Percentiles rank a stretch among this genome's conserved stretches.
Conservation (phyloP, 2,888 invertebrate genomes). For the Antheraea assamensis region DNA sequence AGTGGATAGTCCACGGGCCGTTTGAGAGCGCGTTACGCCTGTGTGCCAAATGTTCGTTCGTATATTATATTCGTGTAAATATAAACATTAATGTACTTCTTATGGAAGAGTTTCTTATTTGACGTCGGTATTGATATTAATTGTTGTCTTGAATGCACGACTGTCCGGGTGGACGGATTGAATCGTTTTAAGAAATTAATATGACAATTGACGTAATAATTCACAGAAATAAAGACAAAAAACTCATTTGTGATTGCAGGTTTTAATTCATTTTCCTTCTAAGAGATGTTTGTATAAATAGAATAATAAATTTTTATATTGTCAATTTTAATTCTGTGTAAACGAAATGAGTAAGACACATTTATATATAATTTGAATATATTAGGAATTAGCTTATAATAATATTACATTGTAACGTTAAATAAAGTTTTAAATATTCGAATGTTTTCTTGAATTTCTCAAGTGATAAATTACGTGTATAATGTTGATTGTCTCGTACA, state of each 20-base stretch:
- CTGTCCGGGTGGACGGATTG: slow-evolving; percentile 20
- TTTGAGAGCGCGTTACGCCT: slow-evolving; percentile 71
- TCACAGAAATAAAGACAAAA: slow-evolving; percentile 29
- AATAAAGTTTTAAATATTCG: slow-evolving; percentile 47
- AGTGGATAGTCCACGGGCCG: slow-evolving; percentile 61
- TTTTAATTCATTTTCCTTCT: slow-evolving; percentile 39
- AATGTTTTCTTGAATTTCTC: slow-evolving; percentile 50
- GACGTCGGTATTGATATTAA: slow-evolving; percentile 54
- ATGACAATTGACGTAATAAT: slow-evolving; percentile 29
- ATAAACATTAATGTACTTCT: slow-evolving; percentile 52
- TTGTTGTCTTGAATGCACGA: slow-evolving; percentile 43
- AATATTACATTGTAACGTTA: slow-evolving; percentile 25
- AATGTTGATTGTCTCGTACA: slow-evolving; percentile 65
- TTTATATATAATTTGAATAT: slow-evolving; percentile 48
- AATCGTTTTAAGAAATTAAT: slow-evolving; percentile 33
- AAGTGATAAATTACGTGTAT: slow-evolving; percentile 53
- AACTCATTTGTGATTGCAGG: slow-evolving; percentile 38
- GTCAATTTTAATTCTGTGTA: slow-evolving; percentile 34
- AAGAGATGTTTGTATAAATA: slow-evolving; percentile 38
- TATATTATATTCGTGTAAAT: slow-evolving; percentile 55
- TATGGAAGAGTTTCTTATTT: slow-evolving; percentile 51
- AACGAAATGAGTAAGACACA: slow-evolving; percentile 46
- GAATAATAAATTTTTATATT: slow-evolving; percentile 27
- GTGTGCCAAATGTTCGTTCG: slow-evolving; percentile 77
- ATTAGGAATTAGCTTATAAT: slow-evolving; percentile 41